These are phyloP conservation scores for Chascanopsetta lugubris DNA, from an alignment of 2,113 vertebrate genomes.

Conservation along the genomic window DNA sequence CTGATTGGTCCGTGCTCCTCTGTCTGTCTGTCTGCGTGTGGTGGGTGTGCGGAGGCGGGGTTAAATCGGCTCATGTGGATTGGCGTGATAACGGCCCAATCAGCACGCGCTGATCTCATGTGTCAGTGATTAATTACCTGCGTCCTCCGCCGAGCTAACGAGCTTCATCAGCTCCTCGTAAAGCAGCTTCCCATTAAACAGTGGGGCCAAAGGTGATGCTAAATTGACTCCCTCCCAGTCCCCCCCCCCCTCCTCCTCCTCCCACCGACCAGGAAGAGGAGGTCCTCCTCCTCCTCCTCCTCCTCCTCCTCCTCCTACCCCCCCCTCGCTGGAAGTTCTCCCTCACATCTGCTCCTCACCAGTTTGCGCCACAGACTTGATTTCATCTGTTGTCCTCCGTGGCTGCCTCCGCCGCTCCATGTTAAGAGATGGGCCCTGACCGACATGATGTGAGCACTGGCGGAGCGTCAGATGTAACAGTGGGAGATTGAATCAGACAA, in stretches of 20 bases:
- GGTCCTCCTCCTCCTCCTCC: constrained; percentile 4
- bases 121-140: constrained; percentile 81
- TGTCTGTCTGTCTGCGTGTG: not conserved
- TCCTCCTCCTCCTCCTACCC: constrained; percentile 6
- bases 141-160: constrained; percentile 61
- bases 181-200: constrained; percentile 71
- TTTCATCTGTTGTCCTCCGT: constrained; percentile 29
- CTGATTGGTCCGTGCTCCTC: too few relatives aligned
- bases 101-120: constrained; percentile 46
- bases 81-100: constrained; percentile 58
- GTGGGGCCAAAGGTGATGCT: constrained; percentile 60
- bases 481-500: constrained; percentile 66
- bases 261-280: too few relatives aligned
- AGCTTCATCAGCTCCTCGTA: constrained; percentile 74
- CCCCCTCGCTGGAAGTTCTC: constrained; percentile 26
- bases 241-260: constrained; percentile 4
- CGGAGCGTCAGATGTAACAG: constrained; percentile 56
- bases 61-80: constrained; percentile 50
- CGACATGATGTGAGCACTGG: constrained; percentile 63
- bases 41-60: constrained; percentile 36
- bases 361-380: constrained; percentile 14
- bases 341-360: not conserved
- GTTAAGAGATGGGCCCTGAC: constrained; percentile 50
- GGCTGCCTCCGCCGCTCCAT: constrained; percentile 30
- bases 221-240: constrained; percentile 50